phyloP scores from a whole-genome alignment of 2,113 vertebrate species.

The Lontra canadensis region DNA sequence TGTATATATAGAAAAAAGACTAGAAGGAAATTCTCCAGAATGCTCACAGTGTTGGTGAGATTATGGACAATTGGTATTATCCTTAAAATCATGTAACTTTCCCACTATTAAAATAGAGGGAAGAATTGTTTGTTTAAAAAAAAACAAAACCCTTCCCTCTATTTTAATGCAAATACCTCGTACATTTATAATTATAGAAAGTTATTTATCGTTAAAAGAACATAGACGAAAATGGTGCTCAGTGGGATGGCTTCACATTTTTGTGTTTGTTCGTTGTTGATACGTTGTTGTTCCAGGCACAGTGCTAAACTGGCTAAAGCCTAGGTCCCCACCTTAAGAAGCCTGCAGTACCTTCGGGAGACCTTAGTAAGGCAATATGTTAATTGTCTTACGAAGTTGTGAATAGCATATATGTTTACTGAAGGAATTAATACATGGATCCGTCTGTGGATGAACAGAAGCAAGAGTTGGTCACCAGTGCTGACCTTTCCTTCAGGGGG shows the following conservation, averaged over 20 bases:
- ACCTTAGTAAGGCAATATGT: not conserved
- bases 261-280: not conserved
- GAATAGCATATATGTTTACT: not conserved
- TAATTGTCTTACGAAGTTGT: not conserved
- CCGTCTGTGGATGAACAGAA: not conserved
- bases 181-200: not conserved
- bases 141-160: not conserved
- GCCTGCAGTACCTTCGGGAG: rapidly evolving
- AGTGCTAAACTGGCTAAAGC: not conserved
- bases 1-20: not conserved
- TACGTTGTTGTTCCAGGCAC: not conserved
- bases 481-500: not conserved
- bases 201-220: not conserved
- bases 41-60: not conserved
- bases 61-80: not conserved
- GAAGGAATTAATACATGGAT: not conserved
- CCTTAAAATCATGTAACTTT: not conserved
- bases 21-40: conserved; percentile 27
- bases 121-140: too few relatives aligned
- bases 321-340: not conserved
- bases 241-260: not conserved
- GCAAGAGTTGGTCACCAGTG: not conserved
- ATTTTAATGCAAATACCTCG: not conserved
- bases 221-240: not conserved
- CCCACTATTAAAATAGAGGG: not conserved